Evolutionary conservation across 2,888 invertebrate species (phyloP), one percentile per base, ranked within the genome.

Genomic region (Drosophila leonis): DNA sequence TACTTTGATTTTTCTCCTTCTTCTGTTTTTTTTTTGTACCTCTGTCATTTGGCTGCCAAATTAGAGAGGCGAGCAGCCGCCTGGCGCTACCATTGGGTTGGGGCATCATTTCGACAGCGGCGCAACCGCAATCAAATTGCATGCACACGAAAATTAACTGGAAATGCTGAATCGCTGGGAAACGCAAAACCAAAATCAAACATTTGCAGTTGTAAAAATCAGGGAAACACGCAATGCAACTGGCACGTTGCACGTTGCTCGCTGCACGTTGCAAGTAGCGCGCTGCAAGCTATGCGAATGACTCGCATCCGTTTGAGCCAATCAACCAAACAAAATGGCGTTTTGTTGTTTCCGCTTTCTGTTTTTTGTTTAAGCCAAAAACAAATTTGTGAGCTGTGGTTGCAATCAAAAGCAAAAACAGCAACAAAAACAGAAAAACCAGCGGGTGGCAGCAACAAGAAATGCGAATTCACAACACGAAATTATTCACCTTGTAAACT

Each of bases 81-180:
- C 9, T 24, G 12, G 24, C 51, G 27, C 29, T 2, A 20, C 41
- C 13, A 7, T 2, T 3, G 8, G 4, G 4, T 24, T 24, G 12
- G 35, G 10, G 27, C 52, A 35, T 33, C 35, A 8, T 7, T 31
- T 44, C 64, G 35, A 52, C 72, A 37, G 52, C 42, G 51, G 49
- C 59, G 42, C 63, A 71, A 80, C 75, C 77, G 80, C 80, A 80
- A 68, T 65, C 71, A 66, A 80, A 71, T 82, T 72, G 81, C 82
- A 83, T 82, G 83, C 75, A 72, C 70, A 71, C 68, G 51, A 67
- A 79, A 82, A 81, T 81, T 81, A 81, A 81, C 80, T 81, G 73
- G 66, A 73, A 81, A 78, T 65, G 75, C 64, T 75, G 68, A 71
- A 62, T 52, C 41, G 55, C 37, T 18, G 65, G 24, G 31, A 59